Evolutionary conservation across 1,140 invertebrate genomes (phyloP).

Genomic region (Drosophila albomicans): DNA sequence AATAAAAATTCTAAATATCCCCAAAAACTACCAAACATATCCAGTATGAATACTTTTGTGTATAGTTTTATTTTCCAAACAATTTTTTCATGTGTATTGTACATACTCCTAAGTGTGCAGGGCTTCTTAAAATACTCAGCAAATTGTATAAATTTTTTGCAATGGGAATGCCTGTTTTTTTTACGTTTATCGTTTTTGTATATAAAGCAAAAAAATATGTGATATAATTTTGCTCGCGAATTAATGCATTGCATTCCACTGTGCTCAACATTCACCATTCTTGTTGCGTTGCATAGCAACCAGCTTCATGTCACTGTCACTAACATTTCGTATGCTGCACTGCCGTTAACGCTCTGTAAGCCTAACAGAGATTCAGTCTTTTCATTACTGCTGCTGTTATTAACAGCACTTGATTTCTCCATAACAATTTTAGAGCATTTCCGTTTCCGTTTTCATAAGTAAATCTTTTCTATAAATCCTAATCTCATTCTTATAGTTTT

Average conservation of each 20-base stretch:
- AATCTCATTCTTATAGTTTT: constrained; percentile 46
- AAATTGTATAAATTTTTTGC: constrained; percentile 26
- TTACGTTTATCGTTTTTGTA: constrained; percentile 19
- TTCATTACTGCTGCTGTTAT: not conserved
- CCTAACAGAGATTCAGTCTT: constrained; percentile 23
- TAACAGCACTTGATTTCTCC: not conserved
- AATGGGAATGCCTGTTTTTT: constrained; percentile 23
- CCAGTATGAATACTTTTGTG: constrained; percentile 52
- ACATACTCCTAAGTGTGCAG: constrained; percentile 44
- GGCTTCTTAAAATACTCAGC: constrained; percentile 21
- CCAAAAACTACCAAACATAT: constrained; percentile 42
- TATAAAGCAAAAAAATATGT: constrained; percentile 32
- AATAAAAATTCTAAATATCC: constrained; percentile 53
- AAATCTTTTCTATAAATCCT: constrained; percentile 25
- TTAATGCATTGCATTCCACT: constrained; percentile 31
- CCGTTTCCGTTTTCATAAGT: not conserved
- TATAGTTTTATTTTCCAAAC: constrained; percentile 50
- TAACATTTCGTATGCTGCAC: constrained; percentile 33
- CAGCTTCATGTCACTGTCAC: constrained; percentile 49
- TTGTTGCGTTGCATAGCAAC: constrained; percentile 33
- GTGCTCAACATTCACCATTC: constrained; percentile 24
- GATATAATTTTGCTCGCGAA: constrained; percentile 10
- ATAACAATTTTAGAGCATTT: not conserved
- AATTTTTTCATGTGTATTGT: constrained; percentile 47
- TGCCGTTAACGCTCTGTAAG: constrained; percentile 33